A percentile compares a stretch with the other conserved stretches of the same genome.
These are phyloP conservation scores for Candoia aspera DNA, from an alignment of 2,113 vertebrate species.

Conservation along the genomic window DNA sequence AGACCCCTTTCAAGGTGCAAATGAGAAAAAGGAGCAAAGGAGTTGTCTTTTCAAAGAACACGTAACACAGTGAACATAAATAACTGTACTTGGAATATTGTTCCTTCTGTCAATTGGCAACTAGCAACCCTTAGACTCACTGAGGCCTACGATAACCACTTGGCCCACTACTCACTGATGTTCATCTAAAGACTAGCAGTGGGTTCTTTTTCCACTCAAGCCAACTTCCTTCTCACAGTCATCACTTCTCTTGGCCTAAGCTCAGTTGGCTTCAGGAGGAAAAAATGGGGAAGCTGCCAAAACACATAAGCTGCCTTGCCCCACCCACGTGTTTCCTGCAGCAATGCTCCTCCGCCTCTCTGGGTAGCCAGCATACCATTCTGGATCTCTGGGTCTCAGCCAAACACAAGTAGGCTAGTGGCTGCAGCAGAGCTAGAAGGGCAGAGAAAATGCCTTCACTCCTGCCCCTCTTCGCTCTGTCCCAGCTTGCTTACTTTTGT, in stretches of 20 bases:
- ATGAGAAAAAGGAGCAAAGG: background rate
- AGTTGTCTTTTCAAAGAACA: background rate
- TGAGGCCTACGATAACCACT: background rate
- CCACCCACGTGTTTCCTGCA: constrained; percentile 18
- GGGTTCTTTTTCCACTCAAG: background rate
- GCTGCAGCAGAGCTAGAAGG: background rate
- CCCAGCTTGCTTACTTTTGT: background rate
- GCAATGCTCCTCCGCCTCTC: background rate
- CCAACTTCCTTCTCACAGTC: background rate
- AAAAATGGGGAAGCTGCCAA: background rate
- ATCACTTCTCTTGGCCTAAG: background rate
- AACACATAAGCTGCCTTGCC: constrained; percentile 1
- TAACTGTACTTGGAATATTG: background rate
- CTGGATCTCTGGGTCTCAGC: background rate
- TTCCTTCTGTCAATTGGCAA: background rate
- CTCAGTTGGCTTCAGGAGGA: constrained; percentile 5
- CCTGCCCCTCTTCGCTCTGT: background rate
- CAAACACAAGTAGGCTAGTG: background rate
- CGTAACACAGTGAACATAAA: background rate
- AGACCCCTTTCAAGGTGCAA: background rate
- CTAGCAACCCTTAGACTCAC: background rate
- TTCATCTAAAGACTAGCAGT: background rate
- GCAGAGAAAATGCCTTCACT: background rate
- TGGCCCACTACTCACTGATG: background rate
- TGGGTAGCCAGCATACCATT: constrained; percentile 8